Evolutionary conservation across 2,888 invertebrate genomes (phyloP).

Genomic region (Campopleginae sp.): DNA sequence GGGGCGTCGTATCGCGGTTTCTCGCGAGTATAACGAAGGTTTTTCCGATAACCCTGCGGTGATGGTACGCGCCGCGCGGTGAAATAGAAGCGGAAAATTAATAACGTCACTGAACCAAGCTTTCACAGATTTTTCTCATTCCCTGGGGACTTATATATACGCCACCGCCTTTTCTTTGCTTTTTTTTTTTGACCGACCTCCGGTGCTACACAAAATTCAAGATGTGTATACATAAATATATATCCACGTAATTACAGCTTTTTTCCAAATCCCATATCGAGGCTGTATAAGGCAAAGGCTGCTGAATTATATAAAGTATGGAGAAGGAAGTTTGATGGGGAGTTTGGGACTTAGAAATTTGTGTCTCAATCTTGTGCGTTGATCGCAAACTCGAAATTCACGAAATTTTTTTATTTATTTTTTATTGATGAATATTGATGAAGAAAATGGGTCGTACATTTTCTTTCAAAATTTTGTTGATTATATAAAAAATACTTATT

Average conservation of each 20-base stretch:
- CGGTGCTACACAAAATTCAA: conserved; percentile 3
- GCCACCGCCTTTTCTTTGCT: conserved; percentile 15
- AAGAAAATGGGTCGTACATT: too few relatives aligned
- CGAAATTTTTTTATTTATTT: not conserved
- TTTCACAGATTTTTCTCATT: conserved; percentile 57
- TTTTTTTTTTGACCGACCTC: conserved; percentile 47
- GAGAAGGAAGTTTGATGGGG: not conserved
- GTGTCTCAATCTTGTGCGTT: not conserved
- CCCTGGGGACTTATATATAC: not conserved
- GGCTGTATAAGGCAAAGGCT: not conserved
- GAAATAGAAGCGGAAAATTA: conserved; percentile 67
- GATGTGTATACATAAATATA: conserved; percentile 2
- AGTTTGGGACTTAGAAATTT: not conserved
- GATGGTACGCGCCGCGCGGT: conserved; percentile 41
- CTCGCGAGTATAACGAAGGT: conserved; percentile 50
- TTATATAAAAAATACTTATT: too few relatives aligned
- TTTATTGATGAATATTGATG: not conserved
- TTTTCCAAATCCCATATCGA: not conserved
- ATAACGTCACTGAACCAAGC: conserved; percentile 61
- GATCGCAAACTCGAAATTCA: not conserved
- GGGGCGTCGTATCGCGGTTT: conserved; percentile 27
- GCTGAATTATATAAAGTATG: not conserved
- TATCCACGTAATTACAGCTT: not conserved
- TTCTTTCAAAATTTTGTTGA: too few relatives aligned
- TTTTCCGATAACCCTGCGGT: conserved; percentile 66